These are phyloP conservation scores for Melieria omissa DNA, from an alignment of 2,888 invertebrate species.

Conservation along the genomic window DNA sequence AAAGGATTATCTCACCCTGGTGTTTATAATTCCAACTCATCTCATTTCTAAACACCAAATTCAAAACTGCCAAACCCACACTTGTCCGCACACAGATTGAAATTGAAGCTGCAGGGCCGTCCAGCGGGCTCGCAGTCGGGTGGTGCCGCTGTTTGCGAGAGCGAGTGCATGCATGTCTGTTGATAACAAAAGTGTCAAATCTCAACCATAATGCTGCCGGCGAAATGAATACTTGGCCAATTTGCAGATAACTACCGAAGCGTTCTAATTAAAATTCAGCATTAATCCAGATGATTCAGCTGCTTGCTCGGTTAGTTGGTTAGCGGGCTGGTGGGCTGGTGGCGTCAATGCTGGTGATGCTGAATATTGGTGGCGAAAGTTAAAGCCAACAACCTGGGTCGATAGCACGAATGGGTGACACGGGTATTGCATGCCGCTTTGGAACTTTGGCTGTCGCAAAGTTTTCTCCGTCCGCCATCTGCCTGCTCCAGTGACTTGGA, in stretches of 20 bases:
- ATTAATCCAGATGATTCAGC: constrained; percentile 62
- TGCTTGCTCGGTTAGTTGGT: constrained; percentile 36
- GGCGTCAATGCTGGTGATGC: neutral
- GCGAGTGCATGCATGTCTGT: constrained; percentile 21
- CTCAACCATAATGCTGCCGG: constrained; percentile 40
- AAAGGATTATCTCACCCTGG: neutral
- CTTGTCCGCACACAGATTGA: neutral
- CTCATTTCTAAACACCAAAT: constrained; percentile 14
- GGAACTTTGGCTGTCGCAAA: neutral
- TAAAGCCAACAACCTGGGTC: neutral
- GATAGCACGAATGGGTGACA: neutral
- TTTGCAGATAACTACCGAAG: constrained; percentile 45
- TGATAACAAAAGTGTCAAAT: constrained; percentile 58
- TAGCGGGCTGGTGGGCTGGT: neutral
- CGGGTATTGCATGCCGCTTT: neutral
- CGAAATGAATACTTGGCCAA: constrained; percentile 38
- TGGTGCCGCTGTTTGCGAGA: neutral
- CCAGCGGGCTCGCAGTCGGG: neutral
- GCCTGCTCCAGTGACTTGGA: neutral
- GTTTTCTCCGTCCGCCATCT: neutral
- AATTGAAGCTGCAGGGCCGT: constrained; percentile 4
- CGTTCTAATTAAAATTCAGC: constrained; percentile 61
- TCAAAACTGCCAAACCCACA: neutral
- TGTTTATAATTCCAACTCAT: constrained; percentile 11
- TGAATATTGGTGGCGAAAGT: neutral